Percentiles rank a stretch among this genome's conserved stretches.
phyloP scores from a whole-genome alignment of 2,113 vertebrate species.

The Drymodes brunneopygia region DNA sequence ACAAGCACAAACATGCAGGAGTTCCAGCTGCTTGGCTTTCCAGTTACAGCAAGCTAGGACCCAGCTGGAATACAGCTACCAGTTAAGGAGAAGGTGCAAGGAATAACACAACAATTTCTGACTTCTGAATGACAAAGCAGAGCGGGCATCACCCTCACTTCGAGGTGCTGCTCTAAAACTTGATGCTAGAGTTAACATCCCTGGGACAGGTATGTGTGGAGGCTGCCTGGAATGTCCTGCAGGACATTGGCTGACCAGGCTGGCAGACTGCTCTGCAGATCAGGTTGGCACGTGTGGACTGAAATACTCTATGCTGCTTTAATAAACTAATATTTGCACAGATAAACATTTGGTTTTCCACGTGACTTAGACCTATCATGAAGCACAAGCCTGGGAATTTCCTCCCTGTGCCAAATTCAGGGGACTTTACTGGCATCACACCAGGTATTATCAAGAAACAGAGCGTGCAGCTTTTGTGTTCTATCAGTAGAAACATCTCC shows the following conservation, averaged over 20 bases:
- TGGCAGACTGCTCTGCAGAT: not conserved
- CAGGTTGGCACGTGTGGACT: not conserved
- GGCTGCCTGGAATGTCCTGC: not conserved
- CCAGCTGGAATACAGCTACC: not conserved
- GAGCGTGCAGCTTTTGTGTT: not conserved
- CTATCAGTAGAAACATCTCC: not conserved
- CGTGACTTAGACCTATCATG: not conserved
- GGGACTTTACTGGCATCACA: not conserved
- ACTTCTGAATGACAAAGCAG: not conserved
- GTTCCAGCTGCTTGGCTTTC: not conserved
- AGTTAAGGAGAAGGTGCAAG: not conserved
- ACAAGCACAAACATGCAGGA: not conserved
- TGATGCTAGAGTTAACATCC: not conserved
- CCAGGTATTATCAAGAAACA: not conserved
- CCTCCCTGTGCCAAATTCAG: not conserved
- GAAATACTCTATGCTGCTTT: not conserved
- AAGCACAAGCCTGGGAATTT: not conserved
- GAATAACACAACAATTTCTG: not conserved
- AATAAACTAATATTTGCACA: slow-evolving; percentile 43
- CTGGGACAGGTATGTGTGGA: not conserved
- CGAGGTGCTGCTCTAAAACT: not conserved
- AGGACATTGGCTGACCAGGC: not conserved
- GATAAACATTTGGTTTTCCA: not conserved
- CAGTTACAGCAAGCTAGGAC: not conserved
- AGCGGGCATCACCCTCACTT: not conserved